Base-by-base conservation (phyloP, 2,797 vertebrate species). In the Potorous gilbertii region DNA sequence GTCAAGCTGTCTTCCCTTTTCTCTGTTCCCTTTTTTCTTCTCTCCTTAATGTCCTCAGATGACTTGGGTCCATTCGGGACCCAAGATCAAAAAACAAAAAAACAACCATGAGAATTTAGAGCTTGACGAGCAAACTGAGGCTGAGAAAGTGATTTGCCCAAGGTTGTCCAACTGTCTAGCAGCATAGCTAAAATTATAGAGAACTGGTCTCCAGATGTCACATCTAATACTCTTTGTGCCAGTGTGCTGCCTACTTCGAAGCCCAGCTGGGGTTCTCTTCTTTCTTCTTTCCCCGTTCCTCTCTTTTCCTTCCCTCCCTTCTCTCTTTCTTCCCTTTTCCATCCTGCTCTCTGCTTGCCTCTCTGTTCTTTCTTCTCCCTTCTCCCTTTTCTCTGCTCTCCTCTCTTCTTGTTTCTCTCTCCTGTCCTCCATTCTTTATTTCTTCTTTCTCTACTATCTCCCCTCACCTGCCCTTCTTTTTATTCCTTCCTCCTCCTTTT, bases 371-470 rank as follows among this genome's bases (percentile, higher is more conserved):
- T 16, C n/a, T 81, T 18, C 18, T 46, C n/a, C 16, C 0, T n/a
- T 8, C 5, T 74, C 24, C 14, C 10, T 66, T n/a, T 16, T 14
- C 34, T n/a, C 16, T 74, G 14, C 14, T 74, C 66, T 81, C 16
- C 66, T 81, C 66, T 81, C 11, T 81, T 24, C 4, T 62, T 91
- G 54, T 57, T 57, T 57, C 56, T 52, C 66, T 81, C 27, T 21
- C 0, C 55, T 34, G 4, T 54, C 74, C 31, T 34, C 40, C 66
- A 55, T 1, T 28, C 16, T 0, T 1, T 55, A n/a, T 1, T 31
- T 52, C 4, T 31, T 10, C 0, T 18, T 1, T 21, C n/a, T 81
- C n/a, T 81, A 56, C 40, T 0, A 0, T 13, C 12, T 40, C 56
- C 56, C 52, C 31, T 93, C 54, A 0, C 24, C 0, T 40, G 14